Base-by-base conservation (phyloP, 2,888 invertebrate species). In the Carcina quercana region DNA sequence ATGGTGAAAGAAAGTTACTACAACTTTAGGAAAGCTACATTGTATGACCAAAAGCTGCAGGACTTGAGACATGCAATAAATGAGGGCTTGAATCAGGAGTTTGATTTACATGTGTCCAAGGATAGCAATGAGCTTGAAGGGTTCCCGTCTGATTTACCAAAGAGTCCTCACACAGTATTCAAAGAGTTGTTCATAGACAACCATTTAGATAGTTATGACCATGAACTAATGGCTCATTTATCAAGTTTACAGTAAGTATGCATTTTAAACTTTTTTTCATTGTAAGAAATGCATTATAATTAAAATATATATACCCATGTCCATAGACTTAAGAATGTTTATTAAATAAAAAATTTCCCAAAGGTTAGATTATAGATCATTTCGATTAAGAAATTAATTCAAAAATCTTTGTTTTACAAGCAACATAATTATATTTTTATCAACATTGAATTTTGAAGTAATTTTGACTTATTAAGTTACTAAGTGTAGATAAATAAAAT, bases 1-100 rank as follows among this genome's bases (percentile, higher is more conserved):
- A 65, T 61, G 54, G 66, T 84, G 5, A 83, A 79, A 38, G 74
- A 83, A 28, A 85, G 85, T 42, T 85, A 84, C 47, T 79, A 79
- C 44, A 82, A 79, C 52, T 85, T 85, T 59, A 62, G 73, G 39
- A 82, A 71, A 42, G 72, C 78, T 11, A 84, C 84, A 6, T 46
- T 84, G 20, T 79, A 76, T 54, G 75, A 83, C 40, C 83, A 83
- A 33, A 72, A 72, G 38, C 51, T 85, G 38, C 74, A 75, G 43
- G 84, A 85, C 40, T 44, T 84, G 6, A 64, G 71, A 38, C 78
- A 68, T 66, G 85, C 85, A 7, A 85, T 85, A 31, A 82, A 67
- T 52, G 83, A 84, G 47, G 85, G 85, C 1, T 42, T 84, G 2
- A 78, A 54, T 13, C 83, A 83, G 30, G 76, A 83, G 39, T 71